These are phyloP conservation scores for Trissolcus basalis DNA, from an alignment of 1,140 invertebrate species.

Conservation along the genomic window DNA sequence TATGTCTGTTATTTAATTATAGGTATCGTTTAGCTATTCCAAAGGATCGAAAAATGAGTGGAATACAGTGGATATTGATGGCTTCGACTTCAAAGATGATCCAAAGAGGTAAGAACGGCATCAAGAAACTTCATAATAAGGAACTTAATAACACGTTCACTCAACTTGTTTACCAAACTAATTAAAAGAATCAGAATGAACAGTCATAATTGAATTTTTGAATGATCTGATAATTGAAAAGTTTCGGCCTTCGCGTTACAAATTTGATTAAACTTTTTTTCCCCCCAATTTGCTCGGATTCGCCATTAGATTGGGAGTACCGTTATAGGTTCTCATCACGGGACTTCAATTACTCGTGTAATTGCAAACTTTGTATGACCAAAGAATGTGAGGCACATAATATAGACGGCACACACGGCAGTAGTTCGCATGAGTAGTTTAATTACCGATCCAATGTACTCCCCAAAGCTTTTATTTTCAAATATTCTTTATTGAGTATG, in stretches of 20 bases:
- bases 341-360: slow-evolving; percentile 67
- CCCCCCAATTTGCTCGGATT: slow-evolving; percentile 44
- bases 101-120: slow-evolving; percentile 86
- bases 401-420: slow-evolving; percentile 52
- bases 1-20: slow-evolving; percentile 68
- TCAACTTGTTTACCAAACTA: slow-evolving; percentile 15
- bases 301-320: slow-evolving; percentile 18
- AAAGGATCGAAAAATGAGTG: slow-evolving; percentile 86
- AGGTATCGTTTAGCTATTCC: slow-evolving; percentile 96
- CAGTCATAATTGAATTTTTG: slow-evolving; percentile 31
- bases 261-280: slow-evolving; percentile 43
- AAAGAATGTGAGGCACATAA: slow-evolving; percentile 60
- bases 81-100: slow-evolving; percentile 88
- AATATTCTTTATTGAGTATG: slow-evolving; percentile 45
- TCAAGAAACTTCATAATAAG: slow-evolving; percentile 8
- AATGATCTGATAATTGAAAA: slow-evolving; percentile 35
- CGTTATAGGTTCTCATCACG: slow-evolving; percentile 50
- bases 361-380: slow-evolving; percentile 63
- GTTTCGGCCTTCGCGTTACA: slow-evolving; percentile 6
- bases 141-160: slow-evolving; percentile 22
- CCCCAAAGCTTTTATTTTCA: slow-evolving; percentile 20
- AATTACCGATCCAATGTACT: slow-evolving; percentile 61
- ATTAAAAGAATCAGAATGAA: slow-evolving; percentile 34
- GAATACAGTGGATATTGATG: slow-evolving; percentile 93
- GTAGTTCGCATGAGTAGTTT: slow-evolving; percentile 54